These are phyloP conservation scores for Nesidiocoris tenuis DNA, from an alignment of 2,888 invertebrate genomes.

Conservation along the genomic window DNA sequence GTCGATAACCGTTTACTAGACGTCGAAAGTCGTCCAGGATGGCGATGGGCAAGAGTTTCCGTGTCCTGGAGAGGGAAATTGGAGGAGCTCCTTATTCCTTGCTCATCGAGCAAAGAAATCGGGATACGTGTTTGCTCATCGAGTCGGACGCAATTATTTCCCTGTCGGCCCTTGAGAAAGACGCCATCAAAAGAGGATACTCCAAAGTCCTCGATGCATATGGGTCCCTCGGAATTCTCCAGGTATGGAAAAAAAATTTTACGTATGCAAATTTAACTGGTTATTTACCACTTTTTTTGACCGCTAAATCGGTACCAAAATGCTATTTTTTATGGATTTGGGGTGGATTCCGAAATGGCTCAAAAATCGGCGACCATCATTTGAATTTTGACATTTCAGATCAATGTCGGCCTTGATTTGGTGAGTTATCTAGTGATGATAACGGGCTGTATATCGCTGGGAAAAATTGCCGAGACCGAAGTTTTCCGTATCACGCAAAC, in stretches of 20 bases:
- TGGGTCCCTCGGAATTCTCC: constrained; percentile 91
- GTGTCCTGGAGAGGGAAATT: constrained; percentile 83
- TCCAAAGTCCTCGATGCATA: constrained; percentile 91
- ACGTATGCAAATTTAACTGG: no score
- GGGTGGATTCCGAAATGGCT: no score
- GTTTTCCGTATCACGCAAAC: constrained; percentile 93
- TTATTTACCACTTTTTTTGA: no score
- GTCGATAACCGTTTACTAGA: no score
- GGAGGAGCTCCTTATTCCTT: constrained; percentile 81
- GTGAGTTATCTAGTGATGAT: constrained; percentile 88
- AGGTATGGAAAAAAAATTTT: constrained; percentile 56
- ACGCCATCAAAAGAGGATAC: constrained; percentile 84
- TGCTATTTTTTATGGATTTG: no score
- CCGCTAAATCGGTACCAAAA: no score
- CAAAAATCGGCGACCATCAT: no score
- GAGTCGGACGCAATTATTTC: constrained; percentile 90
- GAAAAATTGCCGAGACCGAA: constrained; percentile 92
- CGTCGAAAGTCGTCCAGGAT: constrained; percentile 61
- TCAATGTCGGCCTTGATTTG: constrained; percentile 75
- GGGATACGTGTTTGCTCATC: constrained; percentile 82
- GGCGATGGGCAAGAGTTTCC: constrained; percentile 93
- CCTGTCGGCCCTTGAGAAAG: constrained; percentile 79
- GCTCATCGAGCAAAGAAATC: constrained; percentile 82
- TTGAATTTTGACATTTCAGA: no score
- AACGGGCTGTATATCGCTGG: constrained; percentile 93